Base-by-base conservation (phyloP, 2,888 invertebrate genomes). In the Leptinotarsa peninsularis region DNA sequence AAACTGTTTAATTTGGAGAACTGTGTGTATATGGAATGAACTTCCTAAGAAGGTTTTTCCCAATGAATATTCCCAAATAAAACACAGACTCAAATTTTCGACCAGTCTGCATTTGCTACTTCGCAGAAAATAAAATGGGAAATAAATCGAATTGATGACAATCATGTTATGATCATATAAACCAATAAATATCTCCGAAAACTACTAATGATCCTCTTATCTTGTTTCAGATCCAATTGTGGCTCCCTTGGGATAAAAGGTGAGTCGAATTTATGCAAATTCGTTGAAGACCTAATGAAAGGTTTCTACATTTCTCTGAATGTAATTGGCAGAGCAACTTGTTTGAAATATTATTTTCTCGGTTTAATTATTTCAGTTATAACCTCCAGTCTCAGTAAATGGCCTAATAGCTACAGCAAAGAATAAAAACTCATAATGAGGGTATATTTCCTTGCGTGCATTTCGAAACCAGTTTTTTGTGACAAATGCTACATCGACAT, bases 341-440 rank as follows among this genome's bases (percentile, higher is more conserved):
- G 69, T 50, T 75, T 73, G 67, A 60, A 66, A 73, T 68, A 68
- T 58, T 49, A 33, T 67, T 73, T 74, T 74, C 71, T 66, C 23
- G 52, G 66, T 27, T 74, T 72, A 56, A 58, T 71, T 71, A 76
- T 71, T 76, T 73, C 76, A 33, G 50, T 71, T 49, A 23, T 15
- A 70, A 69, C 56, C 70, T 58, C 63, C 43, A 63, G 69, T 52
- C 33, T 74, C 72, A 17, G 54, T 74, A 73, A 74, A 72, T 76
- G 71, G 71, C 71, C 75, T 75, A 78, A 78, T 78, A 71, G 71
- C 60, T n/a, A 52, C 49, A 49, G 72, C 15, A 69, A 72, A 69
- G 72, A 70, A 56, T 76, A 73, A 72, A 77, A 75, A 69, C 69
- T 67, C 68, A 70, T 76, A 79, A 79, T 75, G 73, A 77, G 72